Conservation (phyloP, 1,140 invertebrate genomes). For the Himalopsyche phryganea region DNA sequence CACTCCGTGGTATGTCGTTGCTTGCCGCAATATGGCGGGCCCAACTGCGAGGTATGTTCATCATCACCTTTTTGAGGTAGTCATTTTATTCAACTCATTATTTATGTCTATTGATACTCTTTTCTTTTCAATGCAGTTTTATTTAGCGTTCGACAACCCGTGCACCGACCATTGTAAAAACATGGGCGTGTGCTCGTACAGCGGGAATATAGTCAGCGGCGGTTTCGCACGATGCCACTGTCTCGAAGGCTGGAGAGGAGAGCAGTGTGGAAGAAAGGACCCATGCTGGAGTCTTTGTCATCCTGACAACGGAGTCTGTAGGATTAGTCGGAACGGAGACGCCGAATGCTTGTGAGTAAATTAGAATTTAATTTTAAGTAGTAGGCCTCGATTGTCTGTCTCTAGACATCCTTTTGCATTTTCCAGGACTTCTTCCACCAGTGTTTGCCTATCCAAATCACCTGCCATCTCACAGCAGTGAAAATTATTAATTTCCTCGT, state of each 20-base stretch:
- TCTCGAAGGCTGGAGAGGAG: slow-evolving; percentile 56
- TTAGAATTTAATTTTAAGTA: neutral
- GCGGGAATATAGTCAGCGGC: too few species aligned
- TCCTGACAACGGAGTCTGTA: slow-evolving; percentile 17
- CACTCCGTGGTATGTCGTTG: slow-evolving; percentile 47
- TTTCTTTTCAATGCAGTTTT: too few species aligned
- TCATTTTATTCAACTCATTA: too few species aligned
- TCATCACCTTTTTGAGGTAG: too few species aligned
- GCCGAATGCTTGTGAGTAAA: slow-evolving; percentile 23
- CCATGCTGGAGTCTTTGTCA: slow-evolving; percentile 57
- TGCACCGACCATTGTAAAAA: slow-evolving; percentile 59
- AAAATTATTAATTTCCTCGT: too few species aligned
- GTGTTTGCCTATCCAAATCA: too few species aligned
- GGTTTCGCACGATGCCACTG: slow-evolving; percentile 55
- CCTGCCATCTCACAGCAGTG: too few species aligned
- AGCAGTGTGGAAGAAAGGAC: slow-evolving; percentile 51
- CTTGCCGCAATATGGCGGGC: slow-evolving; percentile 51
- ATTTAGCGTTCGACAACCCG: slow-evolving; percentile 56
- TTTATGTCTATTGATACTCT: too few species aligned
- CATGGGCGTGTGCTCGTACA: slow-evolving; percentile 52
- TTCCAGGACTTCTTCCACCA: too few species aligned
- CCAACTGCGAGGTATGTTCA: slow-evolving; percentile 44
- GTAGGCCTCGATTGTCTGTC: too few species aligned
- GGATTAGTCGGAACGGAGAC: slow-evolving; percentile 1
- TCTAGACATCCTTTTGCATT: too few species aligned